phyloP scores from a whole-genome alignment of 2,888 invertebrate genomes.

The Nemurella pictetii region DNA sequence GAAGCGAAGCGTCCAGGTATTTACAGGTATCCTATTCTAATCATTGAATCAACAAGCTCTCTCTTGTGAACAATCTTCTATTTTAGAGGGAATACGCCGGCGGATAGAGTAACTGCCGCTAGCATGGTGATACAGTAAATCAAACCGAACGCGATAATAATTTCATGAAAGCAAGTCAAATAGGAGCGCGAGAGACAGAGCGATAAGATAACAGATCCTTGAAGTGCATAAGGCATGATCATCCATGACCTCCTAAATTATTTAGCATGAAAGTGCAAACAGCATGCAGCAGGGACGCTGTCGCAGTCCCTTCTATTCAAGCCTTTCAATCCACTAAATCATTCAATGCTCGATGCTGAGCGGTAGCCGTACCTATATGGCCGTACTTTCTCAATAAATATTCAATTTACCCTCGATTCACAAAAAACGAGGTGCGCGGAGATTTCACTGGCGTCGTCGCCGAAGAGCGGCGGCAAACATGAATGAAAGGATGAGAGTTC shows the following conservation, averaged over 20 bases:
- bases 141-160: not conserved
- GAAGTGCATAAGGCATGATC: slow-evolving; percentile 5
- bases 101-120: too few relatives aligned
- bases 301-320: not conserved
- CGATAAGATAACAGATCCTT: slow-evolving; percentile 23
- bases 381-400: not conserved
- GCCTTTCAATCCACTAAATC: too few relatives aligned
- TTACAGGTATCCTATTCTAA: too few relatives aligned
- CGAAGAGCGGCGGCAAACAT: not conserved
- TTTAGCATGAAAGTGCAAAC: not conserved
- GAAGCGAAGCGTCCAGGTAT: too few relatives aligned
- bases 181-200: not conserved
- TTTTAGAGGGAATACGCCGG: too few relatives aligned
- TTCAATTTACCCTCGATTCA: not conserved
- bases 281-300: not conserved
- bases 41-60: too few relatives aligned
- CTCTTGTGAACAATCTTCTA: too few relatives aligned
- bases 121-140: not conserved
- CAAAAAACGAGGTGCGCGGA: not conserved
- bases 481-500: not conserved
- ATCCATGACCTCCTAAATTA: slow-evolving; percentile 4
- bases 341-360: too few relatives aligned
- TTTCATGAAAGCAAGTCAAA: slow-evolving; percentile 2
- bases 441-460: not conserved
- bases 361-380: too few relatives aligned